Evolutionary conservation across 2,888 invertebrate species (phyloP), one percentile per base, ranked within the genome.

Genomic region (Caenorhabditis sp.): DNA sequence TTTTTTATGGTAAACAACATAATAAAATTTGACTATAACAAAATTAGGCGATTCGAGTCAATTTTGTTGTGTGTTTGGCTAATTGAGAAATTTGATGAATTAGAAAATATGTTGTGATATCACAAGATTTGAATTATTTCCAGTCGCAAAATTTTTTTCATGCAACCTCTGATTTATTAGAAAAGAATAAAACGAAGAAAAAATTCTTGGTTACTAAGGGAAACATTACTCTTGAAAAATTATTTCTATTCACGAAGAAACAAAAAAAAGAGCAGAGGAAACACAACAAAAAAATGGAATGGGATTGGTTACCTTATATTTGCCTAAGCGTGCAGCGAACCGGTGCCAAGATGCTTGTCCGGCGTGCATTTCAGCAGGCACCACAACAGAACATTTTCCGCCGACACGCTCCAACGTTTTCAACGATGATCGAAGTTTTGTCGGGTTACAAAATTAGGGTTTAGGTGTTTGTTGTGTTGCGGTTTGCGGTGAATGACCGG

Each of bases 271-370:
- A 43, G 14, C 6, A 17, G 14, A 17, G 14, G 14, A 3, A 17
- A 17, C 17, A 3, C 6, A 36, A 36, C 12, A 36, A 36, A 55
- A 24, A 50, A 54, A 4, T 26, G 27, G 27, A 26, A 36, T 53
- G 21, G 10, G 21, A 53, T n/a, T 8, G 54, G 1, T 26, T 70
- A 81, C 81, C 81, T 81, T 81, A 72, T 77, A 81, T 69, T 76
- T 78, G 64, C 74, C 78, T 62, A 81, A 70, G 67, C 78, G 75
- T 62, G 77, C 80, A 69, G 80, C 75, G 64, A 77, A 79, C 69
- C 81, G 71, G 68, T 80, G 80, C 81, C 81, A 81, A 63, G 77
- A 77, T 71, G 80, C 81, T 70, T 81, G 76, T 61, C 77, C 80
- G 76, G 76, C 78, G 72, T 78, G 78, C 78, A 78, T 78, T 75